Evolutionary conservation across 2,888 invertebrate species (phyloP).

Genomic region (Dicyrtoma fusca): DNA sequence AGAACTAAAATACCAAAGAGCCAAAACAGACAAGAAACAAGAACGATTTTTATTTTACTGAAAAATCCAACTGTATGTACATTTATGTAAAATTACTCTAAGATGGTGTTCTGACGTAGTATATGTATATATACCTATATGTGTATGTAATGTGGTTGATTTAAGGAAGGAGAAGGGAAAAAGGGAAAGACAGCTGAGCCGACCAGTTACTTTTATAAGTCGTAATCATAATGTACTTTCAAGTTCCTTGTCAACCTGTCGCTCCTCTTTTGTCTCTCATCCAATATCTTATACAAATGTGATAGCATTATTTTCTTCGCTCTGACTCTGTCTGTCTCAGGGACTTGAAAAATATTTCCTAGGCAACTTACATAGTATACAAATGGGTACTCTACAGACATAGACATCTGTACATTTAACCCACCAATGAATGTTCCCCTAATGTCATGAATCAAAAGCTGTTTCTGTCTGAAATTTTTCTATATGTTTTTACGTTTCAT

Average conservation of each 20-base stretch:
- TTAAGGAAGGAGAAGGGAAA: neutral
- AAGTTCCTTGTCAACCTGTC: constrained; percentile 25
- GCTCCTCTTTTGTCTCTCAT: constrained; percentile 21
- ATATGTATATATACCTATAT: neutral
- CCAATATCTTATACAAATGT: constrained; percentile 2
- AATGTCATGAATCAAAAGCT: constrained; percentile 7
- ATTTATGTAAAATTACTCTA: no score
- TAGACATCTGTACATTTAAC: no score
- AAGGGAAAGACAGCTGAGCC: constrained; percentile 5
- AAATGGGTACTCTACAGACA: neutral
- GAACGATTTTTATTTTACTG: no score
- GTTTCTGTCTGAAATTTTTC: constrained; percentile 1
- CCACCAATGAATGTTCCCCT: neutral
- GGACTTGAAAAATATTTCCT: neutral
- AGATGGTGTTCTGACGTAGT: no score
- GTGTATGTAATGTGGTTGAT: neutral
- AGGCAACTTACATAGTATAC: neutral
- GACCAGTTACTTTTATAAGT: constrained; percentile 9
- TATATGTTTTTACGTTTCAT: neutral
- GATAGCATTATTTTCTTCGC: constrained; percentile 7
- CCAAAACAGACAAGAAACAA: no score
- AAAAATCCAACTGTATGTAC: no score
- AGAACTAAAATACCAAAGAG: no score
- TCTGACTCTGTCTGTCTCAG: neutral
- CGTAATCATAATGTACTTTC: constrained; percentile 11